Evolutionary conservation across 1,140 invertebrate species (phyloP), one percentile per base, ranked within the genome.

Genomic region (Mercenaria mercenaria): DNA sequence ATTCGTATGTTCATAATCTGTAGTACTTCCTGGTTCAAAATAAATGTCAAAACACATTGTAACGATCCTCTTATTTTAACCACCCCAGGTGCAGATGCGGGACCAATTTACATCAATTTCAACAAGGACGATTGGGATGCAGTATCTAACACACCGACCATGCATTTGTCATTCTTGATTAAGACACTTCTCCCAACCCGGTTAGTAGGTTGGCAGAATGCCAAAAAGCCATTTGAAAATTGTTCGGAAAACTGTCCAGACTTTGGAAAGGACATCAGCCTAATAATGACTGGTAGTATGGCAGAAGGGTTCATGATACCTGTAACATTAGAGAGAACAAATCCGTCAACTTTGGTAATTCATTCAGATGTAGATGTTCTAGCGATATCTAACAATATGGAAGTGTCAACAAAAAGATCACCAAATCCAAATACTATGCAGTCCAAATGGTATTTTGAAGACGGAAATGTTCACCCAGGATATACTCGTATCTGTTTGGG

Each of bases 141-240:
- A 1, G 26, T 59, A 0, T 67, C 90, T 1, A 85, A 87, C 11
- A 52, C 77, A 56, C 85, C 90, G 15, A 64, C 59, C 6, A 26
- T 91, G 1, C 90, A 91, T 47, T 18, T 91, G 52, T 83, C 90
- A 2, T 83, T 74, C 32, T 37, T 91, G 20, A 88, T 91, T 37
- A 77, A 88, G 8, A 41, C 72, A 41, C 56, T 91, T 32, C 43
- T 91, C 29, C 90, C 90, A 43, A 47, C 52, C 32, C 64, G 90
- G 13, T 59, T 74, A 18, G 67, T 91, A 43, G 90, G 52, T 29
- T 52, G 26, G 37, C 61, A 88, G 15, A 61, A 23, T 37, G 43
- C 69, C 4, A 43, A 52, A 18, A 34, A 34, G 0, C 37, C 39
- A 20, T 77, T 67, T n/a, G 43, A 79, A 43, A 80, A 47, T 26